Evolutionary conservation across 37 sponge, comb jelly and placozoan species (phyloP).

Genomic region (Chondrosia reniformis): DNA sequence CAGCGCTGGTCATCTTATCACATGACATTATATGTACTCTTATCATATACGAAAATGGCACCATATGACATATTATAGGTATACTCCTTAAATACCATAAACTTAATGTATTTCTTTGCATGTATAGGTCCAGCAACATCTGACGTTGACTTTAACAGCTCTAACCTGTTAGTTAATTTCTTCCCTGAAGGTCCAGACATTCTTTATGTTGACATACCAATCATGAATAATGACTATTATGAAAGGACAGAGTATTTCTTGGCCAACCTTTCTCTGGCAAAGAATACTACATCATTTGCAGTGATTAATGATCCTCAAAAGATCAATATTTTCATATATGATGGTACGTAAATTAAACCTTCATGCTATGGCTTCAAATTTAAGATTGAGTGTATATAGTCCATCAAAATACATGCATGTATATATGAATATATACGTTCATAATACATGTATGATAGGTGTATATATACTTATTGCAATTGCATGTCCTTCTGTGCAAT

Average conservation of each 20-base stretch:
- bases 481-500: background rate
- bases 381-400: too few relatives aligned
- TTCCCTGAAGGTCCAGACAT: background rate
- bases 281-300: background rate
- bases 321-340: background rate
- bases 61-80: too few relatives aligned
- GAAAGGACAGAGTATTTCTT: background rate
- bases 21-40: too few relatives aligned
- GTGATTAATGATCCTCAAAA: background rate
- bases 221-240: background rate
- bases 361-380: too few relatives aligned
- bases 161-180: background rate
- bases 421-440: too few relatives aligned
- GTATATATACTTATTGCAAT: too few relatives aligned
- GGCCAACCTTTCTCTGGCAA: background rate
- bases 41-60: too few relatives aligned
- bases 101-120: too few relatives aligned
- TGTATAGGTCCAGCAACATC: constrained; percentile 7
- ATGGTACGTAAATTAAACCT: too few relatives aligned
- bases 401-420: too few relatives aligned
- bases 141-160: background rate
- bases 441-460: background rate
- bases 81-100: background rate
- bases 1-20: too few relatives aligned
- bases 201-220: background rate